Evolutionary conservation across 2,888 invertebrate genomes (phyloP).

Genomic region (Masnerella sp.): DNA sequence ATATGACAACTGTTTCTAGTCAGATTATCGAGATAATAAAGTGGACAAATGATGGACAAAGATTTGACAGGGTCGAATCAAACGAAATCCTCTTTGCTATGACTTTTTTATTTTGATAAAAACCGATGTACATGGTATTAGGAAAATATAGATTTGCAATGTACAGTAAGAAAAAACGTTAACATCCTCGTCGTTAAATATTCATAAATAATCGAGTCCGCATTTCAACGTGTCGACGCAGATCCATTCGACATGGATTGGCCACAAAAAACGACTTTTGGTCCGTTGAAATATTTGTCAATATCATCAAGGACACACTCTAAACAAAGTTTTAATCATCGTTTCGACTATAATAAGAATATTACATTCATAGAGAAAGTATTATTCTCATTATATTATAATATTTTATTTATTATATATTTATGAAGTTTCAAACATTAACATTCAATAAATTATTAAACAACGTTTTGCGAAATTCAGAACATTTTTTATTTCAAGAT

Average conservation of each 20-base stretch:
- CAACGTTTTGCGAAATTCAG: too few relatives aligned
- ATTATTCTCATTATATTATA: too few relatives aligned
- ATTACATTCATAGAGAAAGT: too few relatives aligned
- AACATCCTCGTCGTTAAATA: slow-evolving; percentile 23
- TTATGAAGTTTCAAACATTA: too few relatives aligned
- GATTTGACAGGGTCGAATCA: not conserved
- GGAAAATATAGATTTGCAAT: slow-evolving; percentile 48
- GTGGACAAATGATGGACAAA: not conserved
- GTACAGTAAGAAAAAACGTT: slow-evolving; percentile 51
- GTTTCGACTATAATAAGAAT: too few relatives aligned
- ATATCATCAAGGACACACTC: slow-evolving; percentile 55
- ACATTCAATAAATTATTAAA: too few relatives aligned
- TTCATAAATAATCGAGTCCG: slow-evolving; percentile 24
- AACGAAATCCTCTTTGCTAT: too few relatives aligned
- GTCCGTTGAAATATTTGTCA: slow-evolving; percentile 55
- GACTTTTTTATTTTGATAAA: slow-evolving; percentile 41
- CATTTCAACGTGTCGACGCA: slow-evolving; percentile 33
- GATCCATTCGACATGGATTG: slow-evolving; percentile 43
- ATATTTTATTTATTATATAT: too few relatives aligned
- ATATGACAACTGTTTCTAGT: not conserved
- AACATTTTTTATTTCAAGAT: too few relatives aligned
- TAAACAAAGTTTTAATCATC: too few relatives aligned
- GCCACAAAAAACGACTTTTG: slow-evolving; percentile 31
- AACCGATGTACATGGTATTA: slow-evolving; percentile 50
- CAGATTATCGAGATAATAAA: too few relatives aligned